Evolutionary conservation across 2,888 invertebrate genomes (phyloP), one percentile per base, ranked within the genome.

Genomic region (Rhingia campestris): DNA sequence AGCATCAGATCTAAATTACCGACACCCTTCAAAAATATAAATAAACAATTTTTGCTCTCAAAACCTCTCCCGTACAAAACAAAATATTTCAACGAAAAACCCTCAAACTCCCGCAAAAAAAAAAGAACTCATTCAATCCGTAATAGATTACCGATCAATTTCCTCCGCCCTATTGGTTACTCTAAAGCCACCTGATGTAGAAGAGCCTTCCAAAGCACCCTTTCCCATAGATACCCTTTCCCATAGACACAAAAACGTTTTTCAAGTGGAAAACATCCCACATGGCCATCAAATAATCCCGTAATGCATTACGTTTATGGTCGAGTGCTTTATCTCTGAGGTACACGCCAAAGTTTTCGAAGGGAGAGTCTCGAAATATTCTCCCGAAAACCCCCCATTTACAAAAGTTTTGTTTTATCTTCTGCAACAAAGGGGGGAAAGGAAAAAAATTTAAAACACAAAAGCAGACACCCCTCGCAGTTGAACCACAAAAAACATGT

Each of bases 251-350:
- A 39, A 63, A 58, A 69, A 76, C 67, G 37, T 39, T 67, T 53
- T 37, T 59, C 70, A 76, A 76, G 76, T 76, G 72, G 76, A 81
- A 81, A 81, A 76, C 51, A 66, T 66, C 72, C 76, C 81, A 72
- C 76, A 81, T 72, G 70, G 70, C 70, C 70, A 58, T 22, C 58
- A 59, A 70, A 69, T 56, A 81, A 75, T 69, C 49, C 75, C 56
- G 58, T 75, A 70, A 67, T 70, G 64, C 66, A 81, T 79, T 64
- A 54, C 64, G 45, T 73, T 73, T 64, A 73, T 56, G 45, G 66
- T 47, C 54, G 59, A 47, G 64, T 41, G 47, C 49, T 81, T 58
- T 76, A 72, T 81, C 66, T 76, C 53, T n/a, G 12, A 58, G 56
- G 45, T 37, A 73, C 37, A 61, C 33, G 63, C 41, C 9, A 49